Conservation (phyloP, 30 jellyfish, hydroid and myxozoan genomes). For the Haliclystus octoradiatus region DNA sequence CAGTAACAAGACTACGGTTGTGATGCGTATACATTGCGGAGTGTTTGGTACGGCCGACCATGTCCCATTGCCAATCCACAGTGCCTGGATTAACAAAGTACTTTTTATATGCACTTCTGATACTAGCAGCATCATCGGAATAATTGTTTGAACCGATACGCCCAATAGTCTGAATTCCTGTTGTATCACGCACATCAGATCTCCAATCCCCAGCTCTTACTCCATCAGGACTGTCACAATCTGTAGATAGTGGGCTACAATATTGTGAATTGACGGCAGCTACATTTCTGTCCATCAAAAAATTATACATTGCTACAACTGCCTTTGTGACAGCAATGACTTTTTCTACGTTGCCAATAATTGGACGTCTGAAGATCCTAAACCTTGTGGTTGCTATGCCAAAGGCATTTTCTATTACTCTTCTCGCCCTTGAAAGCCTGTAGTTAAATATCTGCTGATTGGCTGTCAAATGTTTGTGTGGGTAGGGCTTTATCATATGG, state of each 20-base stretch:
- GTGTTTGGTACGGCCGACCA: neutral
- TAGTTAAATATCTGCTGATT: slow-evolving; percentile 12
- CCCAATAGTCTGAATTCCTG: slow-evolving; percentile 11
- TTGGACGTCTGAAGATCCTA: slow-evolving; percentile 21
- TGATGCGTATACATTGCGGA: neutral
- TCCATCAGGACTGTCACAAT: slow-evolving; percentile 37
- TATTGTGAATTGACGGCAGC: slow-evolving; percentile 1
- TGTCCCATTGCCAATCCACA: slow-evolving; percentile 22
- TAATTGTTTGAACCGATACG: slow-evolving; percentile 26
- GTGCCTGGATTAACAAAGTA: slow-evolving; percentile 21
- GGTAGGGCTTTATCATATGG: slow-evolving; percentile 33
- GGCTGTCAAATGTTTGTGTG: neutral
- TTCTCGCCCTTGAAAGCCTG: no score
- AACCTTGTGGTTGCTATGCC: slow-evolving; percentile 29
- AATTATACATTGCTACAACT: slow-evolving; percentile 16
- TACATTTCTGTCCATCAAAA: slow-evolving; percentile 5
- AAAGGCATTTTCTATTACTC: no score
- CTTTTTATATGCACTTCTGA: slow-evolving; percentile 6
- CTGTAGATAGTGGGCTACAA: slow-evolving; percentile 15
- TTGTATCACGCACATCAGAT: slow-evolving; percentile 9
- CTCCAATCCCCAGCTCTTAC: slow-evolving; percentile 31
- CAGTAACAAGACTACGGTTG: neutral
- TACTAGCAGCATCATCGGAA: slow-evolving; percentile 25
- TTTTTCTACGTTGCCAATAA: slow-evolving; percentile 9
- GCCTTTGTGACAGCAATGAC: slow-evolving; percentile 13